These are phyloP conservation scores for Vultur gryphus DNA, from an alignment of 2,797 vertebrate genomes.

Conservation along the genomic window DNA sequence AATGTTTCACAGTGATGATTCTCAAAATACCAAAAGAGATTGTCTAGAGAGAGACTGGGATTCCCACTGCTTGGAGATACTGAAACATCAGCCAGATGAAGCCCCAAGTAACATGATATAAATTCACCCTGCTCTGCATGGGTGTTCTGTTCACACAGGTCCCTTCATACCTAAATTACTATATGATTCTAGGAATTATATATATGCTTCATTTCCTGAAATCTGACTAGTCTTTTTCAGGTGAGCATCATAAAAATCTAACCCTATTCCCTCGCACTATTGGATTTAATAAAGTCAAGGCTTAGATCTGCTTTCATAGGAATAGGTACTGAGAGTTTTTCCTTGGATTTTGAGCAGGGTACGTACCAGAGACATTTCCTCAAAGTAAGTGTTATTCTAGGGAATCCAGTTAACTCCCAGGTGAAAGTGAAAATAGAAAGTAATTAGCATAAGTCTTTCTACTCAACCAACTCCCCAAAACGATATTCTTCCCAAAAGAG, in stretches of 20 bases:
- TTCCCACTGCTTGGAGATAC: not conserved
- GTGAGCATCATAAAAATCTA: not conserved
- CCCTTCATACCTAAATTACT: not conserved
- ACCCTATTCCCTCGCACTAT: not conserved
- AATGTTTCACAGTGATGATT: not conserved
- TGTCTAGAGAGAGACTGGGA: not conserved
- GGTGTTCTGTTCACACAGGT: not conserved
- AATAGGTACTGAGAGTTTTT: not conserved
- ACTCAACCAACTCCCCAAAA: not conserved
- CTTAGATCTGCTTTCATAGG: not conserved
- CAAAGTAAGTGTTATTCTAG: not conserved
- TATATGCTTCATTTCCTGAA: not conserved
- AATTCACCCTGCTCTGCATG: not conserved
- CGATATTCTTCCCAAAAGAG: not conserved
- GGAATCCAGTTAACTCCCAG: not conserved
- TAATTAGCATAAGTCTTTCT: not conserved
- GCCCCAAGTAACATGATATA: not conserved
- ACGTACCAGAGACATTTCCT: not conserved
- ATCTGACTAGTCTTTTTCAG: not conserved
- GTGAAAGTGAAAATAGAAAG: conserved; percentile 4
- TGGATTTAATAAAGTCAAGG: not conserved
- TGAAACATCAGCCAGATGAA: not conserved
- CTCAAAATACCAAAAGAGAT: not conserved
- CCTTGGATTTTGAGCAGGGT: not conserved
- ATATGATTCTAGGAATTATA: not conserved